Evolutionary conservation across 1,140 invertebrate genomes (phyloP).

Genomic region (Hydropsyche tenuis): DNA sequence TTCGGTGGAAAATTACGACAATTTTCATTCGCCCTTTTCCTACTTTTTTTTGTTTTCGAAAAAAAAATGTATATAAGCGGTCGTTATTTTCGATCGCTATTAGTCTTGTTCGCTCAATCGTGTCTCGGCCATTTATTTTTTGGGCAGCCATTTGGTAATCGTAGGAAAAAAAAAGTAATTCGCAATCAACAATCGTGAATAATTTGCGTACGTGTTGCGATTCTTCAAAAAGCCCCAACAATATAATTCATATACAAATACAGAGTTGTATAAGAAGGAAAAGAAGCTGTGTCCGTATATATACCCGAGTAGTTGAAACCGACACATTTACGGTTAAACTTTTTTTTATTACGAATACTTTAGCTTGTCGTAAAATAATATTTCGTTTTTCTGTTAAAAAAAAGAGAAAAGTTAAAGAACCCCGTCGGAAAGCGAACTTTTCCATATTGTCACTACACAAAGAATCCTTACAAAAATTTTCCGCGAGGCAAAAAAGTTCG

Average conservation of each 20-base stretch:
- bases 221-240: background rate
- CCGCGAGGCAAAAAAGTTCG: conserved; percentile 1
- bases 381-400: background rate
- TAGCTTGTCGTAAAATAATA: background rate
- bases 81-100: conserved; percentile 9
- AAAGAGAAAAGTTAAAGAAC: background rate
- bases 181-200: conserved; percentile 37
- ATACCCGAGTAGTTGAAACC: background rate
- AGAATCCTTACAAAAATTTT: background rate
- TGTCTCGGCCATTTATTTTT: conserved; percentile 8
- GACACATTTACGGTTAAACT: background rate
- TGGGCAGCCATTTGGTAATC: background rate
- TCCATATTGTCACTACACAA: background rate
- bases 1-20: conserved; percentile 9
- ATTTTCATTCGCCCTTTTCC: conserved; percentile 23
- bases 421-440: background rate
- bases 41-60: conserved; percentile 12
- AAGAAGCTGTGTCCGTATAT: too few relatives aligned
- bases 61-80: background rate
- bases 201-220: conserved; percentile 28
- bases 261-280: too few relatives aligned
- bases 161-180: background rate
- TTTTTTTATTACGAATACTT: background rate
- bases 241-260: too few relatives aligned
- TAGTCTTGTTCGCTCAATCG: conserved; percentile 9